Base-by-base conservation (phyloP, 2,888 invertebrate species). In the Drosophila melanosoma region DNA sequence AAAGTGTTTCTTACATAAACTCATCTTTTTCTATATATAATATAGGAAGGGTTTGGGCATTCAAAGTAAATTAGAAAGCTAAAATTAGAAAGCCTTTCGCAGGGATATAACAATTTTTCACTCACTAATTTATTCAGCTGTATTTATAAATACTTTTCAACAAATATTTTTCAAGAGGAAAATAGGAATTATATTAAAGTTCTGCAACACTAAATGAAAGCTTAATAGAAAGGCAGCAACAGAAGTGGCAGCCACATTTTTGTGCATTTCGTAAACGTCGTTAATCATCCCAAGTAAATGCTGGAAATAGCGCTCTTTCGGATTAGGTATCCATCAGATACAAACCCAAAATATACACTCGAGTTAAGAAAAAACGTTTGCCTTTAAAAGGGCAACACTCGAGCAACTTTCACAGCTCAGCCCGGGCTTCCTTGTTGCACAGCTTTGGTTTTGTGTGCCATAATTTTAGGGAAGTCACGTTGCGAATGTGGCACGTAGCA, bases 401-500 rank as follows among this genome's bases (percentile, higher is more conserved):
- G 49, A 45, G 52, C 7, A 32, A 62, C 17, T 53, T 33, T 52
- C 58, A 40, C 35, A 45, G 23, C 45, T 23, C 3, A 51, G 26
- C 53, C 35, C 48, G 45, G 45, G 1, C 45, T 15, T 45, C 45
- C 45, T 45, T 45, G 45, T 45, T 45, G 45, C 23, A 15, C 23
- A 15, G 45, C 45, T 45, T 45, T 7, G 20, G 45, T 20, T 58
- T 51, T 63, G 69, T 81, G 75, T 74, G 76, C 79, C 86, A 86
- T 75, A 72, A 77, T 72, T 75, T 76, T 74, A 83, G 79, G 87
- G 79, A 83, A 83, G 83, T 83, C 87, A 84, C 82, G 83, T 83
- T 77, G 76, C 83, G 68, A 77, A 80, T 83, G 87, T 69, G 87
- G 83, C 85, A 85, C 85, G 85, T 85, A 87, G 67, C 87, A 63